Evolutionary conservation across 2,888 invertebrate species (phyloP), one percentile per base, ranked within the genome.

Genomic region (Embidobia sp.): DNA sequence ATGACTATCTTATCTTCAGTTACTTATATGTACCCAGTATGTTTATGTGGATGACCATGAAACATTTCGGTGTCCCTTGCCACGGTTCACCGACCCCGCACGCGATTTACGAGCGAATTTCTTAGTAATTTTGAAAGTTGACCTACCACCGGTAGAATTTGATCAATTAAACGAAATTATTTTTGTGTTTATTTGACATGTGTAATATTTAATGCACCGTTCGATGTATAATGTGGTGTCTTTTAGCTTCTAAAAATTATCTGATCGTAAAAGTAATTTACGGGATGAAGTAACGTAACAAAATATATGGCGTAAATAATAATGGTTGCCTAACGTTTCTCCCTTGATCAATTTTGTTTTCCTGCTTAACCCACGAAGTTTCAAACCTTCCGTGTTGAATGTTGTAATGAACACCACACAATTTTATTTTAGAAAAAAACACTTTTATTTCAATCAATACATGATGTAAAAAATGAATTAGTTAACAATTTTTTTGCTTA

Each of bases 1-100:
- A 85, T 83, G 82, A 82, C 82, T 83, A 84, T 84, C 85, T 88
- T 86, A 87, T 86, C 87, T 83, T 75, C 76, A 80, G 81, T 84
- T 83, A 85, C 84, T 85, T 85, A 85, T 85, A 85, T 81, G 81
- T 81, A 79, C 81, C 80, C 64, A 69, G 79, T 75, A 79, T 84
- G 81, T 87, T 86, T 85, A 85, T 85, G 85, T 81, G 76, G 78
- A 82, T 85, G 83, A 82, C 83, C 85, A 82, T 84, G 86, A 84
- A 85, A 80, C 80, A 82, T 84, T 84, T 81, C 77, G 81, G 82
- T 81, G 81, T 84, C 81, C 80, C 80, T 80, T 80, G 80, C 77
- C 83, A 80, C 74, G 84, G 86, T 84, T 85, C 85, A 84, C 79
- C 67, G 61, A 61, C 80, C 73, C 64, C 61, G 19, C 35, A 48